phyloP scores from a whole-genome alignment of 1,140 invertebrate genomes.

The Heliconius eleuchia region DNA sequence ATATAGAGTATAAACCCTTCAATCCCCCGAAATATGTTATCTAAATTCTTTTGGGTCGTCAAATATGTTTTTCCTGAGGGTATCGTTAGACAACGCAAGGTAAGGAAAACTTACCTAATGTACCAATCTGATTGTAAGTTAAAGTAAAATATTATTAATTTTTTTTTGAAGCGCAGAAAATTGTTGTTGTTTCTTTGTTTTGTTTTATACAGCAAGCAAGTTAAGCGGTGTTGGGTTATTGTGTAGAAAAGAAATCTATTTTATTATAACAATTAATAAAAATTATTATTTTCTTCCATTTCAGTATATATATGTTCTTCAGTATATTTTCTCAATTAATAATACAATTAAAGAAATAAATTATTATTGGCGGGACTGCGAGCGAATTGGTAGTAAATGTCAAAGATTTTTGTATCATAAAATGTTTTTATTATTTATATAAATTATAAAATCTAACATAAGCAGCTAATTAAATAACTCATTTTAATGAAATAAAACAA shows the following conservation, averaged over 20 bases:
- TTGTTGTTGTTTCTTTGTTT: background rate
- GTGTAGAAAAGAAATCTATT: background rate
- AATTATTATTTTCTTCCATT: too few species aligned
- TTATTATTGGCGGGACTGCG: too few species aligned
- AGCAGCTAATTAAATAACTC: too few species aligned
- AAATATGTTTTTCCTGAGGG: slow-evolving; percentile 23
- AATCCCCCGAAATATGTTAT: slow-evolving; percentile 25
- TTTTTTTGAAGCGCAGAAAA: background rate
- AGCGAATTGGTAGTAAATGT: too few species aligned
- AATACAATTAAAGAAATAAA: too few species aligned
- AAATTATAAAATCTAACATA: too few species aligned
- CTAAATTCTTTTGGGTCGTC: slow-evolving; percentile 28
- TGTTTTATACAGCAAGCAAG: background rate
- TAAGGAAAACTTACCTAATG: slow-evolving; percentile 4
- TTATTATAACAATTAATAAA: too few species aligned
- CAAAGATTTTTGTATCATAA: too few species aligned
- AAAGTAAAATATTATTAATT: slow-evolving; percentile 1
- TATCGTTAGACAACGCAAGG: slow-evolving; percentile 17
- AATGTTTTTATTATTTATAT: too few species aligned
- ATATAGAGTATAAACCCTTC: slow-evolving; percentile 14
- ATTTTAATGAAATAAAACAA: too few species aligned
- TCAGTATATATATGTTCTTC: too few species aligned
- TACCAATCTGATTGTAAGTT: background rate
- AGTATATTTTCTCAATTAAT: too few species aligned
- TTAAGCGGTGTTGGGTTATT: background rate